A percentile compares a stretch with the other conserved stretches of the same genome.
phyloP scores from a whole-genome alignment of 2,888 invertebrate species.

The Andrena marginata region DNA sequence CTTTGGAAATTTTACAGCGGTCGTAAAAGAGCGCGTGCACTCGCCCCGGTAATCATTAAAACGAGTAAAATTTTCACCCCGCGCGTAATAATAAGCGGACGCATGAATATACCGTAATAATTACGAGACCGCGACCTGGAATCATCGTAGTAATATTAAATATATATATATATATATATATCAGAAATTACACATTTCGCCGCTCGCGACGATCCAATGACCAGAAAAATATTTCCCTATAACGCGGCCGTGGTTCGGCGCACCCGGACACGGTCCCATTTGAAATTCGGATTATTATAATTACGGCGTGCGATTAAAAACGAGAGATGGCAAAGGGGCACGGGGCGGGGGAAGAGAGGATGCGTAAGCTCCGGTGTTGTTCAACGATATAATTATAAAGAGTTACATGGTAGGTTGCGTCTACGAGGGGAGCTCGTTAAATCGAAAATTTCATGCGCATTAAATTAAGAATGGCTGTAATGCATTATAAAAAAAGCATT shows the following conservation, averaged over 20 bases:
- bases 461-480: constrained; percentile 47
- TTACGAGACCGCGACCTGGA: constrained; percentile 42
- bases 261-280: constrained; percentile 42
- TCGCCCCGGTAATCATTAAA: constrained; percentile 52
- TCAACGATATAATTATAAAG: constrained; percentile 60
- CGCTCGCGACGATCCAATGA: constrained; percentile 43
- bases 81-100: constrained; percentile 57
- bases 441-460: constrained; percentile 54
- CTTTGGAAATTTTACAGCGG: constrained; percentile 37
- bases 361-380: constrained; percentile 18
- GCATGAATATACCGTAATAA: constrained; percentile 46
- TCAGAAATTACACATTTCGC: constrained; percentile 56
- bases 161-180: constrained; percentile 22
- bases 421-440: constrained; percentile 42
- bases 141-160: constrained; percentile 42
- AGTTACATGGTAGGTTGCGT: constrained; percentile 56
- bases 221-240: constrained; percentile 58
- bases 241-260: constrained; percentile 24
- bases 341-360: neutral
- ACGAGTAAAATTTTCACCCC: constrained; percentile 56
- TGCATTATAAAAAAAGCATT: constrained; percentile 21
- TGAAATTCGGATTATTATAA: constrained; percentile 65
- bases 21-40: constrained; percentile 35
- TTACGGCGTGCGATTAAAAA: constrained; percentile 51
- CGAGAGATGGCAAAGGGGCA: constrained; percentile 4